A percentile compares a stretch with the other conserved stretches of the same genome.
Conservation (phyloP, 1,140 invertebrate genomes). For the Zeugodacus cucurbitae region DNA sequence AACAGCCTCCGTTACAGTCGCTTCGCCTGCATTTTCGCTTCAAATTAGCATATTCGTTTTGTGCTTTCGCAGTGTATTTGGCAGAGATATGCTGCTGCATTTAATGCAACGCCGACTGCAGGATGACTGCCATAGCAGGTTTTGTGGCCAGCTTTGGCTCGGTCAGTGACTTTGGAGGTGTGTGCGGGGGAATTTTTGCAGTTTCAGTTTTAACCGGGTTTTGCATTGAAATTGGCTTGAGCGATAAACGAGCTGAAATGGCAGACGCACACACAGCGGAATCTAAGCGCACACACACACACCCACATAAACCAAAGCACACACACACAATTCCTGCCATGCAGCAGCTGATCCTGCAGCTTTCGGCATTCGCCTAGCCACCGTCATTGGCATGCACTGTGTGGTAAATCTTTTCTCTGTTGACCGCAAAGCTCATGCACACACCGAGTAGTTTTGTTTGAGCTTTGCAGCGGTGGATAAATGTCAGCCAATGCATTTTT, state of each 20-base stretch:
- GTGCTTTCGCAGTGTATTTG: neutral
- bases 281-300: neutral
- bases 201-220: neutral
- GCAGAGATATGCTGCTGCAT: slow-evolving; percentile 21
- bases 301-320: neutral
- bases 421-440: neutral
- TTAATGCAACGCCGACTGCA: neutral
- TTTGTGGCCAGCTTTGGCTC: slow-evolving; percentile 18
- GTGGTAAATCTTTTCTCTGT: neutral
- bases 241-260: neutral
- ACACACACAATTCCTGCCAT: neutral
- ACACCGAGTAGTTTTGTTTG: neutral
- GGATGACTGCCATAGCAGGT: neutral
- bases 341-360: neutral
- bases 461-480: slow-evolving; percentile 25
- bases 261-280: neutral
- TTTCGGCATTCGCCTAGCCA: neutral
- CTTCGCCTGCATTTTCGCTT: neutral
- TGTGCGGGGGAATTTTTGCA: neutral
- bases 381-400: neutral
- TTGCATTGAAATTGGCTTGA: neutral
- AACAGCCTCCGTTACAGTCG: neutral
- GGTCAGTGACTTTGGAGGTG: slow-evolving; percentile 8
- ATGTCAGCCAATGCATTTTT: neutral
- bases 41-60: slow-evolving; percentile 37